phyloP scores from a whole-genome alignment of 2,888 invertebrate genomes.

The Bruchidius siliquastri region DNA sequence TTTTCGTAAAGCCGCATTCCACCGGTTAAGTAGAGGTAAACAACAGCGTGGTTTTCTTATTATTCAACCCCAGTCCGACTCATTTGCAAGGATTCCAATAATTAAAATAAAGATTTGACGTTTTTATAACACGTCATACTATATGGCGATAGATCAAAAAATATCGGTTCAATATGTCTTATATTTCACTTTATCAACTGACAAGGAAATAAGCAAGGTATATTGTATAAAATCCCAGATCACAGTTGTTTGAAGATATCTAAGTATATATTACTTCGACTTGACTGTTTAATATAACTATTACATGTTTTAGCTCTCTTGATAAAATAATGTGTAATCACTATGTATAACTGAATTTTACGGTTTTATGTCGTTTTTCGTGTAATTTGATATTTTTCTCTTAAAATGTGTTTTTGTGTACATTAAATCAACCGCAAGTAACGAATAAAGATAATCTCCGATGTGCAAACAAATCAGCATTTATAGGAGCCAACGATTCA shows the following conservation, averaged over 20 bases:
- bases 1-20: too few species aligned
- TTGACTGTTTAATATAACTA: conserved; percentile 39
- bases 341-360: conserved; percentile 27
- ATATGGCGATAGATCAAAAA: too few species aligned
- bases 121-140: too few species aligned
- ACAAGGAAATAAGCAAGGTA: not conserved
- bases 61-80: too few species aligned
- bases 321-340: conserved; percentile 34
- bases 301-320: conserved; percentile 42
- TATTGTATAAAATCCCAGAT: not conserved
- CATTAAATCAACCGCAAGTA: conserved; percentile 15
- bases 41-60: too few species aligned
- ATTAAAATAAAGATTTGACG: too few species aligned
- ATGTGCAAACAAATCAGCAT: not conserved
- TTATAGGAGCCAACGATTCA: conserved; percentile 24
- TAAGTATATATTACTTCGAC: conserved; percentile 29
- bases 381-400: conserved; percentile 28
- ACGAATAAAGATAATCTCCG: conserved; percentile 8
- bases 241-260: not conserved
- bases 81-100: too few species aligned
- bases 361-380: conserved; percentile 28
- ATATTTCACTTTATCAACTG: too few species aligned
- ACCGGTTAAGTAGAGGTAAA: too few species aligned
- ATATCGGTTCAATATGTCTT: too few species aligned
- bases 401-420: not conserved